Evolutionary conservation across 1,140 invertebrate genomes (phyloP).

Genomic region (Trigoniulus corallinus): DNA sequence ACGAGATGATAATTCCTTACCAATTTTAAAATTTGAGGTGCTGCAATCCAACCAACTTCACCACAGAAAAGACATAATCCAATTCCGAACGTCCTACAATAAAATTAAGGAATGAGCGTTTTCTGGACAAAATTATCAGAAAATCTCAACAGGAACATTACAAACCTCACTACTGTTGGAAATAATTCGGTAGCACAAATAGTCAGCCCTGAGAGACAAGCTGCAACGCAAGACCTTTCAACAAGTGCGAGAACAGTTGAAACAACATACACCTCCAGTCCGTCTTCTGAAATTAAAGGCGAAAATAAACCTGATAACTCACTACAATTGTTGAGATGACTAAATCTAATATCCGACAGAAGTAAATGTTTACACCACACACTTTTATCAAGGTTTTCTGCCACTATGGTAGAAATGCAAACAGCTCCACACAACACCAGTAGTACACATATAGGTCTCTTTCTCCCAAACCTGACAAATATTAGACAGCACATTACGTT

Average conservation of each 20-base stretch:
- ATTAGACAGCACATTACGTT: not conserved
- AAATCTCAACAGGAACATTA: not conserved
- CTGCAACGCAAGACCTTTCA: not conserved
- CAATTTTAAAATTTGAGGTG: not conserved
- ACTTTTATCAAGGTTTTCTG: slow-evolving; percentile 11
- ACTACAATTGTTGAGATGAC: not conserved
- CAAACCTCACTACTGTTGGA: slow-evolving; percentile 4
- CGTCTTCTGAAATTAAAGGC: not conserved
- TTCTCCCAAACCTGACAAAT: slow-evolving; percentile 13
- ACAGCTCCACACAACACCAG: slow-evolving; percentile 16
- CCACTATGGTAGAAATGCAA: slow-evolving; percentile 18
- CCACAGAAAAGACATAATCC: not conserved
- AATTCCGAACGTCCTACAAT: not conserved
- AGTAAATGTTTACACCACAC: not conserved
- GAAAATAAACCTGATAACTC: not conserved
- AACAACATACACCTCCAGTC: not conserved
- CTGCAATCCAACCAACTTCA: not conserved
- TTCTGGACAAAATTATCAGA: not conserved
- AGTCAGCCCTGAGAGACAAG: not conserved
- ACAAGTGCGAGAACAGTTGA: not conserved
- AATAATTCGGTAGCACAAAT: slow-evolving; percentile 4
- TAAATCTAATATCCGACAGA: not conserved
- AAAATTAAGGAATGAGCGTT: not conserved
- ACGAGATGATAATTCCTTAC: not conserved
- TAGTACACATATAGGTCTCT: slow-evolving; percentile 9